Conservation (phyloP, 2,888 invertebrate species). For the Nysson spinosus region DNA sequence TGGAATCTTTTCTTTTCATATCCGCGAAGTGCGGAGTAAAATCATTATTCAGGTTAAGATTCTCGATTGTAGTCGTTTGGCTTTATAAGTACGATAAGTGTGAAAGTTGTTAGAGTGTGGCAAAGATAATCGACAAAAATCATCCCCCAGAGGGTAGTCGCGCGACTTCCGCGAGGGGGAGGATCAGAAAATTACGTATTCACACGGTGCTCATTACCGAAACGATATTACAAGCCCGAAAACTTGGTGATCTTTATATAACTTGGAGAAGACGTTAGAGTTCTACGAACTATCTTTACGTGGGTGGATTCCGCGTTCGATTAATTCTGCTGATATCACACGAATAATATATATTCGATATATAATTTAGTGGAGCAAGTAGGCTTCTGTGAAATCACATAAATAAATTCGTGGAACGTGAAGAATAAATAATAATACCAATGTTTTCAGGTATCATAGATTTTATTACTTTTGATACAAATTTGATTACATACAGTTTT, state of each 20-base stretch:
- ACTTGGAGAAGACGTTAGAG: constrained; percentile 33
- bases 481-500: too few species aligned
- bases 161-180: constrained; percentile 21
- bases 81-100: constrained; percentile 33
- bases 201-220: constrained; percentile 51
- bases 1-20: too few species aligned
- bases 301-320: constrained; percentile 44
- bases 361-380: too few species aligned
- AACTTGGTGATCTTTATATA: constrained; percentile 32
- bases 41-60: too few species aligned
- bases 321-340: constrained; percentile 25
- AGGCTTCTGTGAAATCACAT: too few species aligned
- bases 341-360: too few species aligned
- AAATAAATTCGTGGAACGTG: too few species aligned
- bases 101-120: constrained; percentile 21
- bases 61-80: constrained; percentile 25
- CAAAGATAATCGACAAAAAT: constrained; percentile 37
- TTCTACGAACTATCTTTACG: constrained; percentile 49
- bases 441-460: too few species aligned
- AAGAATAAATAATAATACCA: too few species aligned
- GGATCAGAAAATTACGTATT: constrained; percentile 53
- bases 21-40: too few species aligned
- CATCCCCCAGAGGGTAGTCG: constrained; percentile 30
- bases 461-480: too few species aligned
- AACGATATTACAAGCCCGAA: constrained; percentile 31